A percentile compares a stretch with the other conserved stretches of the same genome.
Conservation (phyloP, 2,888 invertebrate genomes). For the Sialis lutaria region DNA sequence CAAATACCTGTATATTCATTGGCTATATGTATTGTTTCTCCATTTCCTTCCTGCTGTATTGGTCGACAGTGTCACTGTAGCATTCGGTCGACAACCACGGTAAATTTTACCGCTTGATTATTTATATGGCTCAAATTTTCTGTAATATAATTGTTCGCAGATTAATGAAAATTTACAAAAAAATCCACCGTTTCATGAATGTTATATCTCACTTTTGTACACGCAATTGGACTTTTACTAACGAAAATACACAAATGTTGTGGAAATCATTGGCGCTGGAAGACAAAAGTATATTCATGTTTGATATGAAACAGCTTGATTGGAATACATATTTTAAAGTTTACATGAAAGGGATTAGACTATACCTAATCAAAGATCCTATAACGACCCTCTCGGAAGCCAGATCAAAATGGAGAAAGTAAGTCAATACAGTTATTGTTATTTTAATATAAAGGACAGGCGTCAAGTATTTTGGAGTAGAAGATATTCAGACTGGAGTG, state of each 20-base stretch:
- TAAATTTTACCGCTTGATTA: slow-evolving; percentile 20
- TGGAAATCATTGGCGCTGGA: slow-evolving; percentile 32
- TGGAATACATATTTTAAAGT: slow-evolving; percentile 55
- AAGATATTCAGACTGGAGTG: too few species aligned
- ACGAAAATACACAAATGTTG: slow-evolving; percentile 39
- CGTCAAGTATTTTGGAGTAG: too few species aligned
- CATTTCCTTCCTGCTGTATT: slow-evolving; percentile 48
- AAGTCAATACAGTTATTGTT: neutral
- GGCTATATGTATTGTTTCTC: slow-evolving; percentile 41
- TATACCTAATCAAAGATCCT: slow-evolving; percentile 62
- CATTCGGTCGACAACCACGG: slow-evolving; percentile 41
- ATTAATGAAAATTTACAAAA: slow-evolving; percentile 63
- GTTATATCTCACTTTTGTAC: slow-evolving; percentile 62
- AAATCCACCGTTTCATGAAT: slow-evolving; percentile 59
- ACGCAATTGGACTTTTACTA: slow-evolving; percentile 50
- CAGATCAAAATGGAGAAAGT: slow-evolving; percentile 4
- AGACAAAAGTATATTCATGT: slow-evolving; percentile 44
- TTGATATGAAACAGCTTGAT: slow-evolving; percentile 49
- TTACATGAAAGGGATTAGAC: slow-evolving; percentile 55
- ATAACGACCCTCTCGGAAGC: slow-evolving; percentile 46
- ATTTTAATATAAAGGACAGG: too few species aligned
- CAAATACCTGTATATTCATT: slow-evolving; percentile 35
- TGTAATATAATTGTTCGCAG: slow-evolving; percentile 21
- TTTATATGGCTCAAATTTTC: neutral
- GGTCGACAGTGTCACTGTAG: slow-evolving; percentile 33